Percentiles rank a stretch among this genome's conserved stretches.
phyloP scores from a whole-genome alignment of 2,797 vertebrate genomes.

The Hemitrygon akajei region DNA sequence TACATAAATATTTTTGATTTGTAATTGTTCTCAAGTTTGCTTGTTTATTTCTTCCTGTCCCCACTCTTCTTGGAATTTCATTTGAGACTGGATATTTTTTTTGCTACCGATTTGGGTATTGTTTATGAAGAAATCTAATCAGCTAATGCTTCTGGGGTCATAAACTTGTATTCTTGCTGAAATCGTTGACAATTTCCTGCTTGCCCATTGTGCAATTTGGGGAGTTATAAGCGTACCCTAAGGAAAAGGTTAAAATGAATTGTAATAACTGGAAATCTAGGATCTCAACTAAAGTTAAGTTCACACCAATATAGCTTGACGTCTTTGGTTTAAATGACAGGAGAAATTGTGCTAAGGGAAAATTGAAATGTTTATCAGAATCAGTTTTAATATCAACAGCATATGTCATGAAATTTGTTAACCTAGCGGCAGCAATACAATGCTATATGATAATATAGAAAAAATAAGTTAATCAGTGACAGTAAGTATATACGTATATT shows the following conservation, averaged over 20 bases:
- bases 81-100: not conserved
- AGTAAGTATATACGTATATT: too few relatives aligned
- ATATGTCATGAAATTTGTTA: too few relatives aligned
- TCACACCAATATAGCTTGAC: not conserved
- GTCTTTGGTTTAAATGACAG: not conserved
- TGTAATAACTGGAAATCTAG: not conserved
- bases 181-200: not conserved
- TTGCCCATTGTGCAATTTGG: not conserved
- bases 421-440: too few relatives aligned
- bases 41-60: not conserved
- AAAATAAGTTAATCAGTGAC: too few relatives aligned
- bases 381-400: too few relatives aligned
- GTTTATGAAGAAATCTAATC: not conserved
- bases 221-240: not conserved
- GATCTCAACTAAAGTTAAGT: not conserved
- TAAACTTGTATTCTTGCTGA: not conserved
- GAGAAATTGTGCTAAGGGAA: not conserved
- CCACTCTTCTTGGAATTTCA: not conserved
- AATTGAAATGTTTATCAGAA: not conserved
- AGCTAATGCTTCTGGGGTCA: not conserved
- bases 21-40: not conserved
- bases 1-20: not conserved
- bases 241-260: not conserved
- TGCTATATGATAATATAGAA: too few relatives aligned
- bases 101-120: not conserved